Evolutionary conservation across 35 echinoderm and acorn worm species (phyloP).

Genomic region (Anneissia japonica): DNA sequence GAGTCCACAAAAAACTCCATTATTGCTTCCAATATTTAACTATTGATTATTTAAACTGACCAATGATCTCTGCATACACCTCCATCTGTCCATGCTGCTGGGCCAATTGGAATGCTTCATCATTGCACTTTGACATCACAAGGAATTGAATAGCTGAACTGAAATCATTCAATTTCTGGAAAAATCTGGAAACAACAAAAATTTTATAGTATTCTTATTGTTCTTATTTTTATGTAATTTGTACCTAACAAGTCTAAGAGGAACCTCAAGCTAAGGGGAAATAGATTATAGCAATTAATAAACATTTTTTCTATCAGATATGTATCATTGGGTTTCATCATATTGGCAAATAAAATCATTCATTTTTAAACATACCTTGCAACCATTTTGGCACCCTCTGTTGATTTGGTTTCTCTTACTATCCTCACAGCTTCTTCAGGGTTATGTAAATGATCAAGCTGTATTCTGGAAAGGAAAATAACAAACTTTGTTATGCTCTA

Average conservation of each 20-base stretch:
- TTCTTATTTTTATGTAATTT: too few relatives aligned
- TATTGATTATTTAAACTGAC: too few relatives aligned
- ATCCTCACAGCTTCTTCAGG: slow-evolving; percentile 95
- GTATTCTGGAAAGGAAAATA: slow-evolving; percentile 57
- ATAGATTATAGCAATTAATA: too few relatives aligned
- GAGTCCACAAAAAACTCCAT: too few relatives aligned
- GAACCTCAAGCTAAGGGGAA: too few relatives aligned
- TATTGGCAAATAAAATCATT: not conserved
- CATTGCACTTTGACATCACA: slow-evolving; percentile 98
- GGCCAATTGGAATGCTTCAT: slow-evolving; percentile 95
- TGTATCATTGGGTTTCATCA: too few relatives aligned
- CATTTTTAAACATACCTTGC: slow-evolving; percentile 63
- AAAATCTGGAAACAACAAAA: slow-evolving; percentile 65
- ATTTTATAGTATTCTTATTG: too few relatives aligned
- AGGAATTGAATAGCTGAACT: slow-evolving; percentile 94
- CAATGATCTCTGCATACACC: slow-evolving; percentile 94
- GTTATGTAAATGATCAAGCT: slow-evolving; percentile 75
- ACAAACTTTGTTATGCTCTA: too few relatives aligned
- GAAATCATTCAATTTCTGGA: slow-evolving; percentile 98
- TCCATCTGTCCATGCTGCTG: slow-evolving; percentile 97
- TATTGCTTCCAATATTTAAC: too few relatives aligned
- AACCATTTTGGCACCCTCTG: slow-evolving; percentile 97
- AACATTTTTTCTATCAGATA: too few relatives aligned
- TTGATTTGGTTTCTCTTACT: slow-evolving; percentile 79
- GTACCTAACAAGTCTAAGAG: too few relatives aligned